Base-by-base conservation (phyloP, 2,888 invertebrate genomes). In the Drosophila recens region DNA sequence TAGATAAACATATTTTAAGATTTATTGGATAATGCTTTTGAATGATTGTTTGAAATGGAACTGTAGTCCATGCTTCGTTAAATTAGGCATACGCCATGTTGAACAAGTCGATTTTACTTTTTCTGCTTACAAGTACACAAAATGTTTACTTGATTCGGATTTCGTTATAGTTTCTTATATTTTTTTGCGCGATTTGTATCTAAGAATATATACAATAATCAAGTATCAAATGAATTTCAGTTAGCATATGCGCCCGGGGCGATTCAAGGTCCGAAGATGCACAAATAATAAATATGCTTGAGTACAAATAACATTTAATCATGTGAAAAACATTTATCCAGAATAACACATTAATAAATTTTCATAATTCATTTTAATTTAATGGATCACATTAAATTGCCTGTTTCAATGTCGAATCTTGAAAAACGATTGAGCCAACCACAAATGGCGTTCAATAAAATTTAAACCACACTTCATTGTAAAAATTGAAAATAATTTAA, bases 51-150 rank as follows among this genome's bases (percentile, higher is more conserved):
- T 13, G 2, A 23, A 13, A 13, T 43, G 20, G 11, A 20, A 45
- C 23, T 23, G 23, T 2, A 30, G 13, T 51, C 40, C 23, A 38
- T 30, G 15, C 52, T 10, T 38, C 45, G 15, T 48, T 51, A 40
- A 43, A 45, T 52, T 57, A 38, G 23, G 8, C 49, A 73, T 64
- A 67, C 64, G 67, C 48, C 73, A 17, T 43, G 64, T 57, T 64
- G 11, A 48, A 67, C 72, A 58, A 56, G 9, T 59, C 49, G 51
- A 61, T 57, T 70, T 49, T 13, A 27, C 15, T 13, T 30, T 52
- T 63, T 34, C 10, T 36, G 33, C 53, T 17, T 30, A 36, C 23
- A 30, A 40, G 38, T 20, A 30, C 10, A 52, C 4, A 20, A 46
- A 38, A 27, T 10, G 9, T 53, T 38, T 27, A 13, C 34, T 51